Evolutionary conservation across 1,140 invertebrate species (phyloP).

Genomic region (Caenorhabditis remanei): DNA sequence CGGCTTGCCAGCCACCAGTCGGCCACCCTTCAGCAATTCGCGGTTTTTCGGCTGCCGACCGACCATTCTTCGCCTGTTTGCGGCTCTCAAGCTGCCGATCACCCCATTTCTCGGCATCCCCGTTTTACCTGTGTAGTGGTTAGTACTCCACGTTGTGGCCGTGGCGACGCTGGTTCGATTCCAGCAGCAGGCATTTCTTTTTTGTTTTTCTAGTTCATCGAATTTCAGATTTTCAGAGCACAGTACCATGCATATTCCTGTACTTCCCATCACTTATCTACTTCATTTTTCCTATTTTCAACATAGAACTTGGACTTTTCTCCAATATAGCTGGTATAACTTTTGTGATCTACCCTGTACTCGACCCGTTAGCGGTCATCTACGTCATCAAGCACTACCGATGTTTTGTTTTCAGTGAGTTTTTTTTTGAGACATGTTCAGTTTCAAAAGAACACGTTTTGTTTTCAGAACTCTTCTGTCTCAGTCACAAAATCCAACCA

Average conservation of each 20-base stretch:
- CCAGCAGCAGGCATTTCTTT: conserved; percentile 55
- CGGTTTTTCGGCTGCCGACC: too few species aligned
- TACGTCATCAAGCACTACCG: conserved; percentile 14
- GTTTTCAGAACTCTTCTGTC: not conserved
- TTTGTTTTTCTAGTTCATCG: not conserved
- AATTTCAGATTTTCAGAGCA: not conserved
- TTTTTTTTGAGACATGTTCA: not conserved
- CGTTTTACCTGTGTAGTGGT: conserved; percentile 66
- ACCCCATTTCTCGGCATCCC: too few species aligned
- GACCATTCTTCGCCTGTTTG: too few species aligned
- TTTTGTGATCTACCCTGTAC: conserved; percentile 1
- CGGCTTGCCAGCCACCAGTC: too few species aligned
- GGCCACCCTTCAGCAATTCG: too few species aligned
- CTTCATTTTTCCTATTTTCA: not conserved
- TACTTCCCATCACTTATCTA: conserved; percentile 11
- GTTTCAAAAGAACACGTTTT: not conserved
- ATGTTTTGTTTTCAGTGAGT: not conserved
- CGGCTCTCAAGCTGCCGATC: too few species aligned
- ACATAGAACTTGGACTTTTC: not conserved
- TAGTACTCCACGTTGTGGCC: conserved; percentile 75
- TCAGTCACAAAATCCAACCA: not conserved
- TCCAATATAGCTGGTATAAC: not conserved
- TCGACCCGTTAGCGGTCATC: not conserved
- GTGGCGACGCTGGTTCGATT: conserved; percentile 74
- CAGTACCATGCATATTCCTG: not conserved